A percentile compares a stretch with the other conserved stretches of the same genome.
Conservation (phyloP, 2,113 vertebrate species). For the Lichenostomus cassidix region DNA sequence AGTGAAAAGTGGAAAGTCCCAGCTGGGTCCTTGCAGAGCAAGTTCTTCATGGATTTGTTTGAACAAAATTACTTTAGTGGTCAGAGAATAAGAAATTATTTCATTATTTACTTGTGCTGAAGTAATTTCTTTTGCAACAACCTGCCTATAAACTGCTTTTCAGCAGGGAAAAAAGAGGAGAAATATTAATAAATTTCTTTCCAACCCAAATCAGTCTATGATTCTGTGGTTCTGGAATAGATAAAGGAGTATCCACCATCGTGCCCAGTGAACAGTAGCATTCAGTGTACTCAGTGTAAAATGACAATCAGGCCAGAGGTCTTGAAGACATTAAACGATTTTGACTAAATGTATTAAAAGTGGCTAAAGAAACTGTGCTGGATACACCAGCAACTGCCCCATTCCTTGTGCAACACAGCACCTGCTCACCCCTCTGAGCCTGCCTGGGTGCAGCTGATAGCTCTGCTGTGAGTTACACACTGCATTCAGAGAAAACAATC, state of each 20-base stretch:
- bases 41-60: not conserved
- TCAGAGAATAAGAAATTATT: not conserved
- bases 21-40: not conserved
- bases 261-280: not conserved
- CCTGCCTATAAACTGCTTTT: not conserved
- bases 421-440: not conserved
- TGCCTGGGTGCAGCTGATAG: not conserved
- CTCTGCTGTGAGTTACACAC: not conserved
- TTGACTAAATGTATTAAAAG: not conserved
- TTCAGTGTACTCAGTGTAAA: not conserved
- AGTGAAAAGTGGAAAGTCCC: not conserved
- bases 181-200: not conserved
- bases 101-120: not conserved
- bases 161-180: not conserved
- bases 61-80: not conserved
- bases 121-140: not conserved
- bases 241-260: not conserved
- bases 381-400: not conserved
- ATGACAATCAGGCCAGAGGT: not conserved
- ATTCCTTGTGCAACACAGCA: accelerated
- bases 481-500: not conserved
- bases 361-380: not conserved
- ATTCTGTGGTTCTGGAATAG: not conserved
- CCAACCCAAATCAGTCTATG: not conserved
- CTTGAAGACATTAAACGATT: not conserved